A percentile compares a stretch with the other conserved stretches of the same genome.
These are phyloP conservation scores for Panagrolaimus sp. DNA, from an alignment of 1,140 invertebrate species.

Conservation along the genomic window DNA sequence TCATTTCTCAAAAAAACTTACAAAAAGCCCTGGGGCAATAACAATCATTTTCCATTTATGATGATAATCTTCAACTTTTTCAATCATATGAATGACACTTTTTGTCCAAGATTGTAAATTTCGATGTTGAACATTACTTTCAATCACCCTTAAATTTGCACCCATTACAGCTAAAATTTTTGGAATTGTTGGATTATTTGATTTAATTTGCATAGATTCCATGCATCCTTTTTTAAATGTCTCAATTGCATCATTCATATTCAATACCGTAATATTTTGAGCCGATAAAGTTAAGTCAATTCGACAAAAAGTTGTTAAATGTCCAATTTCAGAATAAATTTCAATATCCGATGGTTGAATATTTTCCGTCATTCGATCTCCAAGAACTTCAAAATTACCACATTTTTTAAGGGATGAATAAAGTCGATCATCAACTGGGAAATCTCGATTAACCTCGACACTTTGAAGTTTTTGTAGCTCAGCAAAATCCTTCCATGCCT, in stretches of 20 bases:
- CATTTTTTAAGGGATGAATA: conserved; percentile 2
- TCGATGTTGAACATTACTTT: conserved; percentile 23
- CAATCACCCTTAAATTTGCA: conserved; percentile 30
- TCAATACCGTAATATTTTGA: conserved; percentile 1
- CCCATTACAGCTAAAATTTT: conserved; percentile 30
- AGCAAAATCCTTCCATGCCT: neutral
- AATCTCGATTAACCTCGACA: neutral
- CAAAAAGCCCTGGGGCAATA: conserved; percentile 31
- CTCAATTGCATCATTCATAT: conserved; percentile 3
- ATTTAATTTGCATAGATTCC: conserved; percentile 32
- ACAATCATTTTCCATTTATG: conserved; percentile 32
- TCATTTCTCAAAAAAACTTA: conserved; percentile 23
- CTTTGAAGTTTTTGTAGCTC: neutral
- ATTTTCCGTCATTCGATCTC: neutral
- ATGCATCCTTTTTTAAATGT: conserved; percentile 18
- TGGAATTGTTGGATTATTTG: conserved; percentile 30
- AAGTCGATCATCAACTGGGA: conserved; percentile 1
- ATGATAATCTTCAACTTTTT: conserved; percentile 19
- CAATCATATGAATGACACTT: conserved; percentile 21
- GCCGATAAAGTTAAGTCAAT: conserved; percentile 3
- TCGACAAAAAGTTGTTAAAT: conserved; percentile 26
- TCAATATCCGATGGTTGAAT: conserved; percentile 18
- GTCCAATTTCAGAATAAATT: conserved; percentile 35
- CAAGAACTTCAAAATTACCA: conserved; percentile 9
- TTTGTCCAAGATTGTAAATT: conserved; percentile 30